phyloP scores from a whole-genome alignment of 2,113 vertebrate species.

The Dendrocopos noguchii region DNA sequence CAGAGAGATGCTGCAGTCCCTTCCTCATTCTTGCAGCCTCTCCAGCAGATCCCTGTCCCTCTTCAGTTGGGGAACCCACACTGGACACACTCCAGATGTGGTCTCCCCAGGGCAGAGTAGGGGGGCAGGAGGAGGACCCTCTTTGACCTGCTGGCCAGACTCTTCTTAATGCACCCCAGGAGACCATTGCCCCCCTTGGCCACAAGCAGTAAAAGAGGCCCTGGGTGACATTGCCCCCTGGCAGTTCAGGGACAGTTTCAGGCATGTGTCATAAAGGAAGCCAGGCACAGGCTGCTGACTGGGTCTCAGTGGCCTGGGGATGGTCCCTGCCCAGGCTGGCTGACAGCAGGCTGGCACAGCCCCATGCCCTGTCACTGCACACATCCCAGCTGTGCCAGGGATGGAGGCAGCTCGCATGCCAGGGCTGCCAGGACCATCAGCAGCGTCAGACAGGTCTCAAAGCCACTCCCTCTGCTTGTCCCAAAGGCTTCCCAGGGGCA shows the following conservation, averaged over 20 bases:
- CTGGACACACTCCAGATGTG: too few species aligned
- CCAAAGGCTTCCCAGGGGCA: not conserved
- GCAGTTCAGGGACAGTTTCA: not conserved
- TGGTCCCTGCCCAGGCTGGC: not conserved
- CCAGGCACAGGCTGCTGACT: not conserved
- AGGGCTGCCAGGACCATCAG: not conserved
- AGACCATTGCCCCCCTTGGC: too few species aligned
- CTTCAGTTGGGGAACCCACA: too few species aligned
- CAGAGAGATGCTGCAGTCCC: too few species aligned
- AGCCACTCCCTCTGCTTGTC: not conserved
- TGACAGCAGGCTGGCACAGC: accelerated
- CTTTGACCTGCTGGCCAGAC: too few species aligned
- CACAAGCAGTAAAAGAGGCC: not conserved
- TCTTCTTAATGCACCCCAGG: too few species aligned
- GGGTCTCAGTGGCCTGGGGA: not conserved
- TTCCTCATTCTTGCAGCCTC: too few species aligned
- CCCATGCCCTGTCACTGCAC: not conserved
- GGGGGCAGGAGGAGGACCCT: too few species aligned
- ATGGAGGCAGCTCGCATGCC: not conserved
- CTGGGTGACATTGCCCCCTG: not conserved
- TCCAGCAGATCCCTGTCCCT: too few species aligned
- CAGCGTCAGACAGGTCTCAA: not conserved
- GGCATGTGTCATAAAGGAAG: not conserved
- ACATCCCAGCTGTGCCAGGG: not conserved
- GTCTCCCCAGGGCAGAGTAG: too few species aligned